A percentile compares a stretch with the other conserved stretches of the same genome.
phyloP scores from a whole-genome alignment of 2,113 vertebrate species.

The Parus major region DNA sequence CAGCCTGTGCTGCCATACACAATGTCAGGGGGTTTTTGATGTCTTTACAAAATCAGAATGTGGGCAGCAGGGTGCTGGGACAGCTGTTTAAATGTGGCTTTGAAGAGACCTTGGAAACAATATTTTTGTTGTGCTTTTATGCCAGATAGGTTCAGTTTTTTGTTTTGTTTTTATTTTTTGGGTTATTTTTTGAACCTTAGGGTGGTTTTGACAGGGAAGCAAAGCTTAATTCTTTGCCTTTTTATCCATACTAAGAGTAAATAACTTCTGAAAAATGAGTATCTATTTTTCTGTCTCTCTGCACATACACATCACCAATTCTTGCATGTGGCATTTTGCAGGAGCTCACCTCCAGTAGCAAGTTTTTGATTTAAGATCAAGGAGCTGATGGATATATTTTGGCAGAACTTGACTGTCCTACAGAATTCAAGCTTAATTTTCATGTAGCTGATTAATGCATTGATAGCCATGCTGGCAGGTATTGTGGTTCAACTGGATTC shows the following conservation, averaged over 20 bases:
- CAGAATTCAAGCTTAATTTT: conserved; percentile 2
- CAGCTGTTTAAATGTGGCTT: not conserved
- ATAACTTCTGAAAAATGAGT: not conserved
- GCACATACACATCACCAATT: not conserved
- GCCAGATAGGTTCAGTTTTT: not conserved
- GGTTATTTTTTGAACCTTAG: not conserved
- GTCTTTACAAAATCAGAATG: not conserved
- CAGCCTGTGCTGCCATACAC: not conserved
- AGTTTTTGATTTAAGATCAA: not conserved
- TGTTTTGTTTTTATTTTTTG: not conserved
- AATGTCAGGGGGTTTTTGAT: not conserved
- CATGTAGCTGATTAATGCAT: not conserved
- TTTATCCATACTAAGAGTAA: not conserved
- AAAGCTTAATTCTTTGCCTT: not conserved
- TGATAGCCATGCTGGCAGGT: not conserved
- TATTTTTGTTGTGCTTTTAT: not conserved
- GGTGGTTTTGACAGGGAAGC: not conserved
- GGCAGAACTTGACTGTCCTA: not conserved
- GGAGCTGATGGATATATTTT: not conserved
- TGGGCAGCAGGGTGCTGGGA: not conserved
- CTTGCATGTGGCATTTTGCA: not conserved
- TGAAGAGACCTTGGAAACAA: not conserved
- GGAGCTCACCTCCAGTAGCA: not conserved
- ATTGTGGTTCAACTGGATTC: conserved; percentile 10
- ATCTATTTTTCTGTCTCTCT: not conserved